Conservation (phyloP, 2,888 invertebrate genomes). For the Dryobotodes eremita region DNA sequence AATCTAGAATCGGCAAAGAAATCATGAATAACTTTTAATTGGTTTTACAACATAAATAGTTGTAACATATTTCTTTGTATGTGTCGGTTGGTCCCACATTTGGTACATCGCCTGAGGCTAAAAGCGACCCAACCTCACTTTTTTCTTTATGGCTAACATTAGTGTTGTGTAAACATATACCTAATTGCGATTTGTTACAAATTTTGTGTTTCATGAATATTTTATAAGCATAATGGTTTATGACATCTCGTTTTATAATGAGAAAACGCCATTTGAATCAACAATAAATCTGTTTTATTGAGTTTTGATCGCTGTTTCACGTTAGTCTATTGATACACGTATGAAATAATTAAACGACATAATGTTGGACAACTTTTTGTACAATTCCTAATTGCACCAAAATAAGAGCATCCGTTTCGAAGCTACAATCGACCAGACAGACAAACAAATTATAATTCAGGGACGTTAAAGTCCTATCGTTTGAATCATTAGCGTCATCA, state of each 20-base stretch:
- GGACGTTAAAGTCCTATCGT: conserved; percentile 1
- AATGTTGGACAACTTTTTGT: background rate
- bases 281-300: conserved; percentile 45
- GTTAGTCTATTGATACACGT: conserved; percentile 3
- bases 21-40: conserved; percentile 72
- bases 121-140: conserved; percentile 69
- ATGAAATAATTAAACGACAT: background rate
- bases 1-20: conserved; percentile 52
- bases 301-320: conserved; percentile 10
- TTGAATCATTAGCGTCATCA: conserved; percentile 17
- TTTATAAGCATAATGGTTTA: conserved; percentile 73
- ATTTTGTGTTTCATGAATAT: conserved; percentile 78
- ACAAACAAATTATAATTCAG: conserved; percentile 34
- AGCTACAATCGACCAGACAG: conserved; percentile 1
- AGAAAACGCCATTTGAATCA: conserved; percentile 58
- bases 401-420: conserved; percentile 28
- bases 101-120: conserved; percentile 71
- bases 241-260: conserved; percentile 61
- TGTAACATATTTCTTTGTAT: conserved; percentile 73
- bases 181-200: conserved; percentile 81
- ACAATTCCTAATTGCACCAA: conserved; percentile 6
- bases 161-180: conserved; percentile 82
- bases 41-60: conserved; percentile 78
- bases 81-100: conserved; percentile 71
- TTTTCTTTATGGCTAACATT: conserved; percentile 73